Evolutionary conservation across 2,797 vertebrate genomes (phyloP), one percentile per base, ranked within the genome.

Genomic region (Pyrocephalus nanus): DNA sequence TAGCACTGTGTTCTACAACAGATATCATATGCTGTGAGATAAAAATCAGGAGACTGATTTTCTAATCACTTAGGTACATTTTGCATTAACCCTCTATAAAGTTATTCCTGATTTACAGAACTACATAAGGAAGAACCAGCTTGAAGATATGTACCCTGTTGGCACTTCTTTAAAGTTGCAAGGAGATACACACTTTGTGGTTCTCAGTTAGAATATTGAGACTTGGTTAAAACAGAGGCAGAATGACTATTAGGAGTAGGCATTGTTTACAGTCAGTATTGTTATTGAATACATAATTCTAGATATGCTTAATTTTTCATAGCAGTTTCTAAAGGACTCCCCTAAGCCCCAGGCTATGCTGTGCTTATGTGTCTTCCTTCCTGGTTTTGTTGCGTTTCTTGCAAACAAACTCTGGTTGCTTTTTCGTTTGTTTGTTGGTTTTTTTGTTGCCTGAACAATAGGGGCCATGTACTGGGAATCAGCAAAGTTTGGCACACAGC

Each of bases 401-500:
- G 21, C 34, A 70, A 92, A 83, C 61, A 57, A 93, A 78, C 4
- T 58, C 38, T 91, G 21, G 8, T 54, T 62, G 40, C 3, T 64
- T n/a, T 22, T 3, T 58, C 26, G 9, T 25, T 3, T 50, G 48
- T 73, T 10, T 73, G 48, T 11, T 48, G 5, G 25, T 57, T 9
- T 27, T 29, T 12, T 4, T 74, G 6, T 60, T 77, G 2, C 51
- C 22, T 95, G 6, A 64, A 30, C 27, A 70, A 14, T 11, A 99
- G 99, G 99, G 99, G 4, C 99, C 99, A 0, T 99, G 99, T 88
- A 99, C 99, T 8, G 99, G 99, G 17, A 99, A 99, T 93, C 99
- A 99, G 94, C 99, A 99, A 97, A 99, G 99, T 95, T 89, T 99
- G 96, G 99, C 99, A 12, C 99, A 99, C 78, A 99, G 99, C 97